Base-by-base conservation (phyloP, 2,888 invertebrate species). In the Melieria crassipennis region DNA sequence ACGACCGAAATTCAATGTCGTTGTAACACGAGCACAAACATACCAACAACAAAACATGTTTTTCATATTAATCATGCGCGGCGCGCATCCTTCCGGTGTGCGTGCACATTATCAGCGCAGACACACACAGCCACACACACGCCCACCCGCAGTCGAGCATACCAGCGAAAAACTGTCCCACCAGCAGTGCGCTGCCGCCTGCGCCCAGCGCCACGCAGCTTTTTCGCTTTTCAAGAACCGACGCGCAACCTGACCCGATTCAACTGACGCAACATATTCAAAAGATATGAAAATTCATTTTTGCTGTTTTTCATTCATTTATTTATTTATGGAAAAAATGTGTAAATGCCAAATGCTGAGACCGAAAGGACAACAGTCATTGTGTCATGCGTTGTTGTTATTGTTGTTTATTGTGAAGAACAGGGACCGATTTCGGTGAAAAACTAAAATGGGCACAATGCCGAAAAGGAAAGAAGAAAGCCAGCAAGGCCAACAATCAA, bases 331-430 rank as follows among this genome's bases (percentile, higher is more conserved):
- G 72, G 66, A 58, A 46, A 58, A 67, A 67, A 75, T 64, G 65
- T 69, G 16, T 68, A 73, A 79, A 70, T 76, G 79, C 76, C 80
- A 79, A 80, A 79, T 79, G 11, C 57, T 13, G 42, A 16, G 43
- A 46, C 30, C 30, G 30, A 30, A 30, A 2, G 30, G 30, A 30
- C 30, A 30, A 30, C 30, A 30, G 30, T 30, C 30, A 30, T 30
- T 30, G 30, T 30, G 30, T 30, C 30, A 30, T 30, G 30, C 30
- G 2, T 30, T 30, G 30, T 30, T 30, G 30, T 30, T 30, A 30
- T 30, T 30, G 30, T 30, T 30, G 30, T 2, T 30, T 30, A 30
- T 30, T 30, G 30, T 30, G 30, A 30, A 30, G 30, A 30, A 30
- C 30, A 30, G 30, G 30, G 30, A 30, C 30, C 30, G 30, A 30